Percentiles rank a stretch among this genome's conserved stretches.
Conservation (phyloP, 2,888 invertebrate genomes). For the Hedya salicella region DNA sequence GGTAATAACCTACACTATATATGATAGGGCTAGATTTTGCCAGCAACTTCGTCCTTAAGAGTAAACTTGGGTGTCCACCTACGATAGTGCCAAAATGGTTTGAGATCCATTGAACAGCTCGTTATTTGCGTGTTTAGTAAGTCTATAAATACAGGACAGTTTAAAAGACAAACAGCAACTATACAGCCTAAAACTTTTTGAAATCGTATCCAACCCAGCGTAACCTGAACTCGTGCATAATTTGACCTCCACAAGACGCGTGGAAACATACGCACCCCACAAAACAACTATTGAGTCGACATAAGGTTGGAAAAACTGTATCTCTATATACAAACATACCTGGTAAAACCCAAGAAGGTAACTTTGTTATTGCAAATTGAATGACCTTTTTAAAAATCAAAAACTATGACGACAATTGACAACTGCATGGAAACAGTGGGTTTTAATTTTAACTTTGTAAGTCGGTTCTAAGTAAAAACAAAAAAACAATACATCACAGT, state of each 20-base stretch:
- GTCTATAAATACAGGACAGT: too few species aligned
- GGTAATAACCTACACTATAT: too few species aligned
- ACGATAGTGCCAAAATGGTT: too few species aligned
- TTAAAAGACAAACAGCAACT: too few species aligned
- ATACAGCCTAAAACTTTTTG: too few species aligned
- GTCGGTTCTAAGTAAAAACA: background rate
- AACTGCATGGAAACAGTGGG: background rate
- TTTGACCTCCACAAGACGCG: background rate
- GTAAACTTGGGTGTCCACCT: too few species aligned
- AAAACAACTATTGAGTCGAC: slow-evolving; percentile 7
- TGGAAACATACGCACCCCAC: slow-evolving; percentile 13
- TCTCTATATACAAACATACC: background rate
- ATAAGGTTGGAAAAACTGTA: background rate
- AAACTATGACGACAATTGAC: slow-evolving; percentile 1
- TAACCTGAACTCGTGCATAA: background rate
- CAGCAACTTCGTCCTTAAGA: too few species aligned
- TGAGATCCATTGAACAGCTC: too few species aligned
- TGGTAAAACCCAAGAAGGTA: slow-evolving; percentile 3
- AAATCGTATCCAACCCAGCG: too few species aligned
- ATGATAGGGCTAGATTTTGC: too few species aligned
- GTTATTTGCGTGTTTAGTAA: too few species aligned
- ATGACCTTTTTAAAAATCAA: background rate
- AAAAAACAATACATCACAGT: background rate
- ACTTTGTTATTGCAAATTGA: background rate
- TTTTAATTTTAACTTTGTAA: background rate